Evolutionary conservation across 1,140 invertebrate species (phyloP).

Genomic region (Drosophila truncata): DNA sequence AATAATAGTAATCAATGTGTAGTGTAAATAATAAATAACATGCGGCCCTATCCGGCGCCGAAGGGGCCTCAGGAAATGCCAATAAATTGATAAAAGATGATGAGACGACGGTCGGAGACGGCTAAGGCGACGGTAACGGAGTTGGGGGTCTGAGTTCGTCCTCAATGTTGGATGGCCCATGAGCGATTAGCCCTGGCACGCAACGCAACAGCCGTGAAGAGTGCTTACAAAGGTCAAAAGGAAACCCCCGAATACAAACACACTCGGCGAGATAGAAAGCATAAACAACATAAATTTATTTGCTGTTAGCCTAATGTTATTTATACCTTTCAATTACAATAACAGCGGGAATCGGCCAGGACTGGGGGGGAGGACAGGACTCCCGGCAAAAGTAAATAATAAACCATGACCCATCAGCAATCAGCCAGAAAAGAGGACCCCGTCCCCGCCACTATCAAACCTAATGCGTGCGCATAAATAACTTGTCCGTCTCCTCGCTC

Average conservation of each 20-base stretch:
- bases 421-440: conserved; percentile 59
- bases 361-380: neutral
- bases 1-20: conserved; percentile 80
- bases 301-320: conserved; percentile 83
- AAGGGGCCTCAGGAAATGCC: conserved; percentile 59
- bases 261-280: conserved; percentile 50
- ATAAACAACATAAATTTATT: conserved; percentile 80
- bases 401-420: conserved; percentile 82
- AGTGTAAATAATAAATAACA: conserved; percentile 83
- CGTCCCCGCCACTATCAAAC: conserved; percentile 59
- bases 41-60: conserved; percentile 16
- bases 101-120: conserved; percentile 42
- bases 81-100: conserved; percentile 83
- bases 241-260: conserved; percentile 46
- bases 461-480: conserved; percentile 82
- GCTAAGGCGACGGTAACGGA: neutral
- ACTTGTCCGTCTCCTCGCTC: conserved; percentile 38
- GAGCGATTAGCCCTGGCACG: conserved; percentile 68
- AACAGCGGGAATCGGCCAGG: conserved; percentile 48
- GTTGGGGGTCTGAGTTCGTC: neutral
- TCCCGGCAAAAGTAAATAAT: conserved; percentile 73
- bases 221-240: conserved; percentile 73
- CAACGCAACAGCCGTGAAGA: conserved; percentile 55
- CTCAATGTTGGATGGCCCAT: conserved; percentile 42
- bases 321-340: conserved; percentile 84